These are phyloP conservation scores for Drosophila nebulosa DNA, from an alignment of 1,140 invertebrate genomes.

Conservation along the genomic window DNA sequence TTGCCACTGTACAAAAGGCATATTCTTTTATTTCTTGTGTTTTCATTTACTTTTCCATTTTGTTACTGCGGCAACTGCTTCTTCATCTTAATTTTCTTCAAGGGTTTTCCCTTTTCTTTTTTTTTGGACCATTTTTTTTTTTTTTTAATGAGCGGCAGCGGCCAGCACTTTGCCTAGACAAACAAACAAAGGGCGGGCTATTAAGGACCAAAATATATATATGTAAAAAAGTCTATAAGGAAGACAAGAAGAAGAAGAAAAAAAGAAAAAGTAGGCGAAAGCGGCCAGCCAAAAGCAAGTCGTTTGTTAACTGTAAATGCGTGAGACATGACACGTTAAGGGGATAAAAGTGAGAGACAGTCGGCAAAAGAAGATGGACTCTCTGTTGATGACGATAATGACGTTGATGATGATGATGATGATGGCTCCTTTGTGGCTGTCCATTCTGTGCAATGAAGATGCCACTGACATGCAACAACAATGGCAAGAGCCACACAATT, in stretches of 20 bases:
- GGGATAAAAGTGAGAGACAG: conserved; percentile 2
- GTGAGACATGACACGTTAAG: conserved; percentile 11
- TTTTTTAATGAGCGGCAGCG: conserved; percentile 12
- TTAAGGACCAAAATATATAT: background rate
- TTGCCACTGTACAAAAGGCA: conserved; percentile 4
- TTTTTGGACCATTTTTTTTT: background rate
- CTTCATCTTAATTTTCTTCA: background rate
- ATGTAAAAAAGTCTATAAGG: background rate
- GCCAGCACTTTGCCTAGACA: background rate
- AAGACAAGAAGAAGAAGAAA: background rate
- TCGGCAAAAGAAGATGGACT: background rate
- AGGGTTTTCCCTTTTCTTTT: background rate
- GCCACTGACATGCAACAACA: conserved; percentile 45
- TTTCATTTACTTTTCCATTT: conserved; percentile 20
- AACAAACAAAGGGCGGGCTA: background rate
- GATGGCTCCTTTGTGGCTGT: conserved; percentile 57
- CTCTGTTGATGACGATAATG: background rate
- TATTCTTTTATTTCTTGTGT: background rate
- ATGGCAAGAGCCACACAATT: conserved; percentile 31
- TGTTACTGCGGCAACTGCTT: conserved; percentile 5
- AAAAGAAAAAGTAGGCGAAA: conserved; percentile 7
- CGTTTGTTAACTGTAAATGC: background rate
- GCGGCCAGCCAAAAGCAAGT: conserved; percentile 32
- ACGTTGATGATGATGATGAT: conserved; percentile 33
- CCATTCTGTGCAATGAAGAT: conserved; percentile 31